phyloP scores from a whole-genome alignment of 2,113 vertebrate genomes.

The Lagenorhynchus albirostris region DNA sequence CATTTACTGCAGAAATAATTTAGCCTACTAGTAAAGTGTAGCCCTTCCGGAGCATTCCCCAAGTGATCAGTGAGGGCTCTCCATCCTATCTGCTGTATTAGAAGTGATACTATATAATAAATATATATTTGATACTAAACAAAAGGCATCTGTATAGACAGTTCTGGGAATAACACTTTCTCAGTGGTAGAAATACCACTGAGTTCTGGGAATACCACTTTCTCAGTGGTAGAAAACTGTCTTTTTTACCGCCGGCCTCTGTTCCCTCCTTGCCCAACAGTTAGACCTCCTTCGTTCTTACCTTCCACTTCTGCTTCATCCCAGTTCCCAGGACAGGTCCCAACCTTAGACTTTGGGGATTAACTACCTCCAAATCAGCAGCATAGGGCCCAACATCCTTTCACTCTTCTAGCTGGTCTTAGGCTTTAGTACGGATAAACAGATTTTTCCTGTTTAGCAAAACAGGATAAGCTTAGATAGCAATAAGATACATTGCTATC shows the following conservation, averaged over 20 bases:
- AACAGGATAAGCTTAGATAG: no score
- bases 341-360: not conserved
- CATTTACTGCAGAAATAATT: not conserved
- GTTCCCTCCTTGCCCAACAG: not conserved
- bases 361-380: not conserved
- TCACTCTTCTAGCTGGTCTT: not conserved
- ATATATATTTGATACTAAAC: not conserved
- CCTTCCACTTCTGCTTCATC: not conserved
- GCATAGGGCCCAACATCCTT: not conserved
- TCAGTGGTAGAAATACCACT: not conserved
- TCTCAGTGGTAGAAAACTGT: not conserved
- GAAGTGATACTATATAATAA: not conserved
- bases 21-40: not conserved
- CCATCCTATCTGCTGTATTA: not conserved
- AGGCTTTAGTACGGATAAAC: not conserved
- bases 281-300: not conserved
- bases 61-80: not conserved
- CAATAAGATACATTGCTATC: not conserved
- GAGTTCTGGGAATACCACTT: not conserved
- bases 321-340: not conserved
- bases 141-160: not conserved
- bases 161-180: not conserved
- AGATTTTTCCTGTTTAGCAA: not conserved
- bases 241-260: not conserved
- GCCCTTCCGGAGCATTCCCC: not conserved